Base-by-base conservation (phyloP, 2,113 vertebrate genomes). In the Halichoerus grypus region DNA sequence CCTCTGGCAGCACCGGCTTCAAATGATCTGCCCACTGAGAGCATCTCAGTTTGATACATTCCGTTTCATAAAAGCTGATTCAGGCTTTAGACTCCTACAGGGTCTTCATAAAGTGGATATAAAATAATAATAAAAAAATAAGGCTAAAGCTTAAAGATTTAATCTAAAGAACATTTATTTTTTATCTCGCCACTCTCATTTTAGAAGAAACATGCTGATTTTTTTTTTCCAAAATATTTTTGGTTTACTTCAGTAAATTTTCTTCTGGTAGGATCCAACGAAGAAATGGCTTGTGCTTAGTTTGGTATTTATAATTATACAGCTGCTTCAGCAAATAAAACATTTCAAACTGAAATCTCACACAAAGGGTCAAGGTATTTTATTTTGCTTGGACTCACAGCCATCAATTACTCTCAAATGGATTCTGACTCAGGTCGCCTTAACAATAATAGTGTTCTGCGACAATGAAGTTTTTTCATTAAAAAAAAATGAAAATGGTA, bases 11-110 rank as follows among this genome's bases (percentile, higher is more conserved):
- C 96, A 92, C 72, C 39, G 65, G 46, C 97, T 98, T 98, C 98
- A 98, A 98, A 98, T 96, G 91, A 97, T 97, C 69, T 98, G 90
- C 96, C 97, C 91, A 97, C 97, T 96, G 98, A 98, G 98, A 98
- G 82, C 53, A 88, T 92, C 96, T 98, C 95, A 84, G 97, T 98
- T 98, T 98, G 98, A 98, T 98, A 86, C 96, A 97, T 94, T 95
- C 51, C 24, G 12, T 98, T 98, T 97, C 89, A 97, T 97, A 97
- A 98, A 98, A 98, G 96, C 82, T 97, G 98, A 98, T 97, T 98
- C 4, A 88, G 95, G 81, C 72, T 98, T 98, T 97, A 97, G 93
- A 95, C 76, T 97, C 97, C 71, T 97, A 96, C 59, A 86, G 74
- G 95, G 89, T 94, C 90, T 97, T 98, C 96, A 97, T 93, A 98